These are phyloP conservation scores for Diabrotica virgifera DNA, from an alignment of 1,140 invertebrate species.

Conservation along the genomic window DNA sequence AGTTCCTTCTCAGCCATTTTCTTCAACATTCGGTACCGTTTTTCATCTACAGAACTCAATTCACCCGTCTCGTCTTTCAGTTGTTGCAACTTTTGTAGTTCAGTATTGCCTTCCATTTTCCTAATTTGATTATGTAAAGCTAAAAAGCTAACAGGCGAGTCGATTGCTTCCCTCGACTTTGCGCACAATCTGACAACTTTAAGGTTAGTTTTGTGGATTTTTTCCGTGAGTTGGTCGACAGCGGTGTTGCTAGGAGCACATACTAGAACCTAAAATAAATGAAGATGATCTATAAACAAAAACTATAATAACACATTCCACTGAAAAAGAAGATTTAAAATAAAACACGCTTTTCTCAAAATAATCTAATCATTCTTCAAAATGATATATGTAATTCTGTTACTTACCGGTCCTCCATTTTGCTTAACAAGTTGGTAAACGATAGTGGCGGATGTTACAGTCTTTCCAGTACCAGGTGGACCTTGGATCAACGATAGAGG, in stretches of 20 bases:
- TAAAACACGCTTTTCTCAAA: too few relatives aligned
- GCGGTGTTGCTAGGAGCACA: constrained; percentile 99
- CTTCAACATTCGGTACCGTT: constrained; percentile 88
- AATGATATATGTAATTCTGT: too few relatives aligned
- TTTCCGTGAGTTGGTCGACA: constrained; percentile 98
- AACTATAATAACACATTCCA: background rate
- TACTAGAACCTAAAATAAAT: constrained; percentile 67
- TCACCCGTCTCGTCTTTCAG: constrained; percentile 97
- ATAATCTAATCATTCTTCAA: too few relatives aligned
- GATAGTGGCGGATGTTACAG: constrained; percentile 98
- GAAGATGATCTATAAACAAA: background rate
- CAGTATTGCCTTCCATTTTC: constrained; percentile 86
- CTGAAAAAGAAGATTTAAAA: too few relatives aligned
- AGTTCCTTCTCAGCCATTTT: constrained; percentile 90
- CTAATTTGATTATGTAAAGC: constrained; percentile 97
- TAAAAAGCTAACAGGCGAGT: constrained; percentile 95
- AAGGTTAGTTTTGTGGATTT: constrained; percentile 95
- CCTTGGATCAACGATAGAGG: constrained; percentile 96
- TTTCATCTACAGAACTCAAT: constrained; percentile 89
- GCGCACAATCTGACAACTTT: constrained; percentile 87
- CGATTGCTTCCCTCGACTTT: constrained; percentile 96
- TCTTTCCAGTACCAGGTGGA: constrained; percentile 95
- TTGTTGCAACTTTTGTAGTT: constrained; percentile 93
- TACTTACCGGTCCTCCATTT: constrained; percentile 74
- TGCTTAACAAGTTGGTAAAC: constrained; percentile 98